These are phyloP conservation scores for Anoura caudifer DNA, from an alignment of 2,113 vertebrate species.

Conservation along the genomic window DNA sequence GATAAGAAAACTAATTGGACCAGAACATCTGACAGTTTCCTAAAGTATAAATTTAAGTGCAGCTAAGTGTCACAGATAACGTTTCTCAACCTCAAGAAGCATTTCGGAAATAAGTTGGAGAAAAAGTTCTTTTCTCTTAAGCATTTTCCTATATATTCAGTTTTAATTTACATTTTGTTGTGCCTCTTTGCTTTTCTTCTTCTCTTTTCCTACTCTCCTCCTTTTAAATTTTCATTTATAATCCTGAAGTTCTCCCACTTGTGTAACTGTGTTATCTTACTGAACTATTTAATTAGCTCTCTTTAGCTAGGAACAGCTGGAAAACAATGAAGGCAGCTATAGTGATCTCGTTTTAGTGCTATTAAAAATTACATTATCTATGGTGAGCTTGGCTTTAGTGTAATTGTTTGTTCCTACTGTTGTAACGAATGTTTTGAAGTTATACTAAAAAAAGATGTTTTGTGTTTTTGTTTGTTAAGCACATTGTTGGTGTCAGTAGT, in stretches of 20 bases:
- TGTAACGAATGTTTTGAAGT: neutral
- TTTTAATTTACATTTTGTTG: neutral
- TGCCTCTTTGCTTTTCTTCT: neutral
- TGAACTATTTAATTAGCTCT: neutral
- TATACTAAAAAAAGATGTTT: neutral
- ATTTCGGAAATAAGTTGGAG: neutral
- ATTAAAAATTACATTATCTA: neutral
- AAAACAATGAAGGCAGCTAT: neutral
- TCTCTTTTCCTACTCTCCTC: neutral
- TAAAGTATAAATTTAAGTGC: neutral
- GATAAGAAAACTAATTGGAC: neutral
- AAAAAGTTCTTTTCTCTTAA: neutral
- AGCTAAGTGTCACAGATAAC: neutral
- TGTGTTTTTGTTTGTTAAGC: neutral
- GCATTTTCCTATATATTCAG: neutral
- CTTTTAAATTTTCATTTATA: neutral
- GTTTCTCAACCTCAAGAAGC: neutral
- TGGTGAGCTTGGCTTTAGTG: neutral
- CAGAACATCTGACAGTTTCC: neutral
- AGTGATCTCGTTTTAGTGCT: neutral
- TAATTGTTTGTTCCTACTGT: neutral
- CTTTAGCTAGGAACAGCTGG: neutral
- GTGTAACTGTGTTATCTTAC: neutral
- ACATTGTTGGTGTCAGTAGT: neutral
- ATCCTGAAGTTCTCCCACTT: neutral